Conservation (phyloP, 2,888 invertebrate species). For the Drosophila multiciliata region DNA sequence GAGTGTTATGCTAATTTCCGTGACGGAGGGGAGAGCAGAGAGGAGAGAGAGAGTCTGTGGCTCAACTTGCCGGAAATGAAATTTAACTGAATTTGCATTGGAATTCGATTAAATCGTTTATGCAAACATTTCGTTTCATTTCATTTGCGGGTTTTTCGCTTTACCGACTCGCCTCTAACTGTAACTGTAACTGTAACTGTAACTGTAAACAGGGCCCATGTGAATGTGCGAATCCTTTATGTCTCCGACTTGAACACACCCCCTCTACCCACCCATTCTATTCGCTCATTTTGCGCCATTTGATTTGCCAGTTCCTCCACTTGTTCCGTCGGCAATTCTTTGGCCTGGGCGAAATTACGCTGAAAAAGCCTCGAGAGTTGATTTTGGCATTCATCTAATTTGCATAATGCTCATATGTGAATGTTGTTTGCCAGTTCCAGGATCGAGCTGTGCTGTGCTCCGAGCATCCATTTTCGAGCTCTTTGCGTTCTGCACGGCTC, state of each 20-base stretch:
- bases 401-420: slow-evolving; percentile 82
- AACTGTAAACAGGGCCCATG: slow-evolving; percentile 54
- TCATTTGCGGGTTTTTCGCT: slow-evolving; percentile 76
- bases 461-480: slow-evolving; percentile 8
- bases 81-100: slow-evolving; percentile 84
- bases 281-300: slow-evolving; percentile 45
- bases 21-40: slow-evolving; percentile 43
- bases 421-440: slow-evolving; percentile 55
- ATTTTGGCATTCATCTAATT: slow-evolving; percentile 74
- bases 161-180: slow-evolving; percentile 45
- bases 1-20: slow-evolving; percentile 83
- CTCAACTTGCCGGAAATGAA: slow-evolving; percentile 78
- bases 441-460: slow-evolving; percentile 6
- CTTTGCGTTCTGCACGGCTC: slow-evolving; percentile 15
- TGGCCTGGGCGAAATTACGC: slow-evolving; percentile 52
- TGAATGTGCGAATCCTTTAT: slow-evolving; percentile 72
- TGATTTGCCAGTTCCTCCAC: slow-evolving; percentile 23
- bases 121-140: slow-evolving; percentile 83
- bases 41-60: slow-evolving; percentile 41
- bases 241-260: slow-evolving; percentile 26
- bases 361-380: slow-evolving; percentile 72
- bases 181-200: slow-evolving; percentile 3
- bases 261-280: background rate
- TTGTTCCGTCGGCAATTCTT: slow-evolving; percentile 7
- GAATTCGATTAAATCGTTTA: slow-evolving; percentile 85